Base-by-base conservation (phyloP, 2,797 vertebrate species). In the Oreochromis mossambicus region DNA sequence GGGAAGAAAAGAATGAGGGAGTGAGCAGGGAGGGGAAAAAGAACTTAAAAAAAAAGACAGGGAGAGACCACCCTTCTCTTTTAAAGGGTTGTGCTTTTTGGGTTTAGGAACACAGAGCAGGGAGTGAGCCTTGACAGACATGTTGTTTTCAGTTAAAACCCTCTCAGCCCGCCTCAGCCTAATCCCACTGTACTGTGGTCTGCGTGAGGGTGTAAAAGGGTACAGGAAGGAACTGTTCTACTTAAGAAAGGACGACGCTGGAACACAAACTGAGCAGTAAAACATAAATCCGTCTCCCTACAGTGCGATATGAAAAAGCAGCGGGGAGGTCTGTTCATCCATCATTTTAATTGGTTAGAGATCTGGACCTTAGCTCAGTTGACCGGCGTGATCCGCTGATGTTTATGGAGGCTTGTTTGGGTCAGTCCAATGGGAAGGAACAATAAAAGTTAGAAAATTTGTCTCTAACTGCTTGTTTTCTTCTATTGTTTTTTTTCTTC, bases 311-410 rank as follows among this genome's bases (percentile, higher is more conserved):
- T 85, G 86, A 91, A 93, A 91, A 91, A 87, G 82, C 82, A 84
- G 88, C 2, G 43, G 84, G 75, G 81, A 88, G 80, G 86, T 85
- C 48, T 85, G 21, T 79, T 93, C 94, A 94, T 96, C 92, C 94
- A 93, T 96, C 95, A 94, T 93, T 95, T 95, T 95, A 95, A 95
- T 95, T 94, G 94, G 93, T 87, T 81, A 75, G 89, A 89, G 88
- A 92, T 92, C 85, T 87, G 86, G 85, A 90, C 83, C 84, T 76
- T 77, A 81, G 90, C 87, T 91, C 83, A 66, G 81, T 51, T 91
- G 92, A 94, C 90, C 92, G 24, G 48, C 79, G 3, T 89, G 91
- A 94, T 93, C 90, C 92, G 90, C 83, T 38, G 87, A 89, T 94
- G 90, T 95, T 92, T 91, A 93, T 92, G 81, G 87, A 83, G 78